Evolutionary conservation across 2,888 invertebrate genomes (phyloP), one percentile per base, ranked within the genome.

Genomic region (Coenonympha arcania): DNA sequence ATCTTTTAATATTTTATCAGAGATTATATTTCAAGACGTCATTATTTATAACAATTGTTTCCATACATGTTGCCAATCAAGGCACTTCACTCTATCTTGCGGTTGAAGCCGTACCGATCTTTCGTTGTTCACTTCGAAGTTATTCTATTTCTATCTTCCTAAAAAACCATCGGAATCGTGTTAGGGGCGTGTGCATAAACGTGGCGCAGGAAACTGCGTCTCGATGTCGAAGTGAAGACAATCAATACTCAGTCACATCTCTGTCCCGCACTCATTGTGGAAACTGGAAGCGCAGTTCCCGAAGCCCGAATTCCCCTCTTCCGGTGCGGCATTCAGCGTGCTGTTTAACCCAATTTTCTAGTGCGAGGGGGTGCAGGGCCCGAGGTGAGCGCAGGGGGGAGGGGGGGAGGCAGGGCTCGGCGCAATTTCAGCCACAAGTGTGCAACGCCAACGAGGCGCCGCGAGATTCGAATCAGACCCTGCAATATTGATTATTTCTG

Each of bases 311-410:
- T 76, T 78, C 79, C 81, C 81, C 79, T 77, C 78, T 79, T 80
- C 80, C 80, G 79, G 73, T 75, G 72, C 74, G 76, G 72, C 70
- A 74, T 76, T 73, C 73, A 77, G 71, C 79, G 77, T 81, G 76
- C 79, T 84, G 75, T 84, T 82, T 84, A 83, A 85, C 85, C 85
- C 82, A 84, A 83, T 84, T 84, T 83, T 80, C 81, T 80, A 78
- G 81, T 73, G 67, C 71, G 72, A 76, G 79, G 79, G 81, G 79
- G 71, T 70, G 61, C 65, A 73, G 75, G 76, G 75, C 61, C 68
- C 57, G 73, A 68, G 73, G 73, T 69, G 71, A 60, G 69, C n/a
- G n/a, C n/a, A n/a, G 66, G 67, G 61, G 55, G 52, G 55, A 56
- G 66, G 59, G 28, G 48, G 48, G 53, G 34, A 46, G 57, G 51